A percentile compares a stretch with the other conserved stretches of the same genome.
Evolutionary conservation across 2,888 invertebrate species (phyloP).

Genomic region (Coelogynopora nodosa): DNA sequence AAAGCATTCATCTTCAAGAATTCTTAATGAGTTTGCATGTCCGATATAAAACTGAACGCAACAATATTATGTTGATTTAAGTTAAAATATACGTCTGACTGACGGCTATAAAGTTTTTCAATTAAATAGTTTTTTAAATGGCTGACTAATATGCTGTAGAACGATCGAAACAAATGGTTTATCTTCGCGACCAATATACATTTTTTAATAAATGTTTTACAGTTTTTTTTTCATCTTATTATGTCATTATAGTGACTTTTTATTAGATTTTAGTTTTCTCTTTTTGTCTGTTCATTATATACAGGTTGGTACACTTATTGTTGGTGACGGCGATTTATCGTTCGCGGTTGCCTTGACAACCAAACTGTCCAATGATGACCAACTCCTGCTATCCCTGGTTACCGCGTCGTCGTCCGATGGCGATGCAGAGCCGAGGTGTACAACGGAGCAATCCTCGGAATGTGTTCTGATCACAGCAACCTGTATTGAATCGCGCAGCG

Average conservation of each 20-base stretch:
- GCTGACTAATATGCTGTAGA: too few relatives aligned
- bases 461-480: neutral
- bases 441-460: neutral
- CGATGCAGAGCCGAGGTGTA: neutral
- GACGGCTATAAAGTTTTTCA: too few relatives aligned
- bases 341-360: neutral
- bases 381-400: neutral
- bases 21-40: too few relatives aligned
- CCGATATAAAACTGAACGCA: too few relatives aligned
- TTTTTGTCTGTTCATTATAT: neutral
- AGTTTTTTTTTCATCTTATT: too few relatives aligned
- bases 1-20: too few relatives aligned
- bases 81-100: too few relatives aligned
- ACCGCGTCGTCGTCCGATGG: neutral
- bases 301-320: slow-evolving; percentile 29
- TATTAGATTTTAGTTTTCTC: neutral
- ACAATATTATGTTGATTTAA: too few relatives aligned
- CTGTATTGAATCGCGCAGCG: slow-evolving; percentile 1
- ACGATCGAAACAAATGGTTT: too few relatives aligned
- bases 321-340: slow-evolving; percentile 41
- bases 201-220: too few relatives aligned
- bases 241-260: too few relatives aligned
- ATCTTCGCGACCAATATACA: neutral
- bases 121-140: too few relatives aligned
- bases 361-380: neutral